A percentile compares a stretch with the other conserved stretches of the same genome.
phyloP scores from a whole-genome alignment of 2,888 invertebrate genomes.

The Suillia variegata region DNA sequence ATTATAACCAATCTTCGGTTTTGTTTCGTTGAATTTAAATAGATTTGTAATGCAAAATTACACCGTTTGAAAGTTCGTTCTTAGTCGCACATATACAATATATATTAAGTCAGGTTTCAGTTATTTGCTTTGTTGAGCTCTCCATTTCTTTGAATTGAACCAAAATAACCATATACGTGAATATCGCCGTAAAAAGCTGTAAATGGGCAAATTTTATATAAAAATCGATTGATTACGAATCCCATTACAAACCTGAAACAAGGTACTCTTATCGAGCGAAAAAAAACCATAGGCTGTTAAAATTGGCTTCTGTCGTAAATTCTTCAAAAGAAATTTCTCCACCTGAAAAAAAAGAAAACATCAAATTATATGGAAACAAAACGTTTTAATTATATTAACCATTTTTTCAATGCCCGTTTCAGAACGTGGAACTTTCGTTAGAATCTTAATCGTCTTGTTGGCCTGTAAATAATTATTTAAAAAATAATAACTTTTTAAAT shows the following conservation, averaged over 20 bases:
- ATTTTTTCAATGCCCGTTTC: conserved; percentile 44
- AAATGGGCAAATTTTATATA: conserved; percentile 10
- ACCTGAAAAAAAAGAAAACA: conserved; percentile 33
- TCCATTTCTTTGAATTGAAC: conserved; percentile 57
- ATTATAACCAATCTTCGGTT: too few relatives aligned
- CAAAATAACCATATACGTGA: conserved; percentile 55
- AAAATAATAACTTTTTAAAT: neutral
- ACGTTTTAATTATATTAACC: too few relatives aligned
- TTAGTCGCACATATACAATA: too few relatives aligned
- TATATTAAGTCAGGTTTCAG: too few relatives aligned
- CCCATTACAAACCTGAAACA: conserved; percentile 50
- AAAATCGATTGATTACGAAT: neutral
- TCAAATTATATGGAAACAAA: neutral
- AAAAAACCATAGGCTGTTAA: conserved; percentile 56
- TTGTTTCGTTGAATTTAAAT: too few relatives aligned
- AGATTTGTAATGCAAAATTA: too few relatives aligned
- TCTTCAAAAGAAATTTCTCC: conserved; percentile 51
- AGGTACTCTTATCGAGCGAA: conserved; percentile 48
- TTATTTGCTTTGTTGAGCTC: conserved; percentile 41
- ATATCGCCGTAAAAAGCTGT: conserved; percentile 51
- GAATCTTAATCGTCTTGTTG: conserved; percentile 46
- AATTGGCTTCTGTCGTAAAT: conserved; percentile 49
- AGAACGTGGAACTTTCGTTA: conserved; percentile 42
- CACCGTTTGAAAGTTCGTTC: too few relatives aligned
- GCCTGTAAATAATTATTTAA: conserved; percentile 37